phyloP scores from a whole-genome alignment of 2,888 invertebrate species.

The Hydriomena furcata region DNA sequence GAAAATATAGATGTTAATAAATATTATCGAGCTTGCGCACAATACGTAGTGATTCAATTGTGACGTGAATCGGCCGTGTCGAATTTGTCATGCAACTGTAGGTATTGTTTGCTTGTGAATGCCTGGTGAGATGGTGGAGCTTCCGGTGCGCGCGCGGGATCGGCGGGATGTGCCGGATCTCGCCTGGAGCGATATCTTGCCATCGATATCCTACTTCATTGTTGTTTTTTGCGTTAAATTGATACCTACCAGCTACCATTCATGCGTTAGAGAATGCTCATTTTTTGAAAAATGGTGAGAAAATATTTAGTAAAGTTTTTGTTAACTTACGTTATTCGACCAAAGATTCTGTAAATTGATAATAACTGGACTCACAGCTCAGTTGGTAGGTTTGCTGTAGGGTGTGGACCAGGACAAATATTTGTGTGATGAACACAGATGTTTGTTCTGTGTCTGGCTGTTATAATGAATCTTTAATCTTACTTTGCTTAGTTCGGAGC shows the following conservation, averaged over 20 bases:
- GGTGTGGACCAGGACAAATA: no score
- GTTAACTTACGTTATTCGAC: neutral
- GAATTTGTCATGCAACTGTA: slow-evolving; percentile 79
- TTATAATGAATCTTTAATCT: no score
- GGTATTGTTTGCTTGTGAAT: slow-evolving; percentile 67
- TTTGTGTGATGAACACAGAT: no score
- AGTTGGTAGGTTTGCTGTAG: no score
- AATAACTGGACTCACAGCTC: no score
- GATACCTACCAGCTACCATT: slow-evolving; percentile 49
- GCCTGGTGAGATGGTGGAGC: slow-evolving; percentile 75
- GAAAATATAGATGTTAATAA: slow-evolving; percentile 64
- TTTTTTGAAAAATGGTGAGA: slow-evolving; percentile 37
- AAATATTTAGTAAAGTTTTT: slow-evolving; percentile 2
- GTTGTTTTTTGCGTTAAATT: slow-evolving; percentile 53
- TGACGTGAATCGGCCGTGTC: slow-evolving; percentile 69
- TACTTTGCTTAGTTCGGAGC: no score
- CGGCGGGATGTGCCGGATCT: slow-evolving; percentile 59
- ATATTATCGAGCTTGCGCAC: slow-evolving; percentile 72
- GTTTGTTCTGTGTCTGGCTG: no score
- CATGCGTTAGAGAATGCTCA: slow-evolving; percentile 34
- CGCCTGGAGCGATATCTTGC: slow-evolving; percentile 73
- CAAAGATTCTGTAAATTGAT: neutral
- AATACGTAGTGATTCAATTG: slow-evolving; percentile 61
- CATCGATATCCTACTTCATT: slow-evolving; percentile 67
- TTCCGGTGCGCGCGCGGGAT: slow-evolving; percentile 61